These are phyloP conservation scores for Otocyon megalotis DNA, from an alignment of 2,113 vertebrate species.

Conservation along the genomic window DNA sequence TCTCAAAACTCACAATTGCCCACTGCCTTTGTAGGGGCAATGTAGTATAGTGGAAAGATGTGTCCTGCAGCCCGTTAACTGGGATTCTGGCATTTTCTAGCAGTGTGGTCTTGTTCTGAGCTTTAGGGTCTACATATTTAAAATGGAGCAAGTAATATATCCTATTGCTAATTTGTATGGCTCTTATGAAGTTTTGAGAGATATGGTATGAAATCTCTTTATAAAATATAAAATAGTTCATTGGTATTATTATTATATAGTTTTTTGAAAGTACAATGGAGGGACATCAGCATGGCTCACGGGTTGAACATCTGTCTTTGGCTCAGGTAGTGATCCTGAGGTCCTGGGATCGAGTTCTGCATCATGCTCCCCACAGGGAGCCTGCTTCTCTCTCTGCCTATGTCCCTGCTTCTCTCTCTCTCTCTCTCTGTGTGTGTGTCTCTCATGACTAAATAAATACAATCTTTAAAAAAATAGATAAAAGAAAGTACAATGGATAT, in stretches of 20 bases:
- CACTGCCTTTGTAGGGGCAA: neutral
- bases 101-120: neutral
- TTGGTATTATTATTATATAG: neutral
- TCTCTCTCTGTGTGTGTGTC: too few species aligned
- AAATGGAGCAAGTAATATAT: neutral
- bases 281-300: too few species aligned
- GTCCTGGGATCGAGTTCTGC: too few species aligned
- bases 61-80: neutral
- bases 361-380: too few species aligned
- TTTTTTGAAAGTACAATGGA: neutral
- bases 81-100: neutral
- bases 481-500: neutral
- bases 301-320: too few species aligned
- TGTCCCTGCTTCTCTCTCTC: too few species aligned
- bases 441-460: too few species aligned
- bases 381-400: too few species aligned
- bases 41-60: neutral
- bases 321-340: too few species aligned
- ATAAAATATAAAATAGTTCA: neutral
- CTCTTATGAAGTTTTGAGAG: neutral
- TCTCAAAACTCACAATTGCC: neutral
- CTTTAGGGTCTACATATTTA: slow-evolving; percentile 13
- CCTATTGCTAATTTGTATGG: neutral
- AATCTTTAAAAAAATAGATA: too few species aligned
- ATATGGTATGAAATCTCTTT: slow-evolving; percentile 17